Base-by-base conservation (phyloP, 2,113 vertebrate species). In the Microtus oregoni region DNA sequence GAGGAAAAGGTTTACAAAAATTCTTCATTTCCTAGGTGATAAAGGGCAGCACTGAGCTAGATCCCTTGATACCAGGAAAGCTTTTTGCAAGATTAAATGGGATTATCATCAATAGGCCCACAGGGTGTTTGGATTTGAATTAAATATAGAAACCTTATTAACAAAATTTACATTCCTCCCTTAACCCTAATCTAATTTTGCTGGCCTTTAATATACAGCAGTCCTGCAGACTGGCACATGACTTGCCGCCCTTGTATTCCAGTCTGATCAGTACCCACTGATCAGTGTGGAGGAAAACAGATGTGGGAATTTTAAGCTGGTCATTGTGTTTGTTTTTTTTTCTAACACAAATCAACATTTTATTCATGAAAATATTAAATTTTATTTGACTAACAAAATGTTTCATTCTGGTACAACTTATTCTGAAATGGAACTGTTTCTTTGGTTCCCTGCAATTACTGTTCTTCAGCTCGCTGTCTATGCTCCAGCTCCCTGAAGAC, bases 121-220 rank as follows among this genome's bases (percentile, higher is more conserved):
- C 65, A 61, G 87, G 92, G 88, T 96, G 93, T 96, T 97, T 97
- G 95, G 90, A 93, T 97, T 96, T 93, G 90, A 97, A 98, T 97
- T 97, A 97, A 97, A 97, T 97, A 96, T 92, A 96, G 93, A 97
- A 97, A 97, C 58, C 95, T 97, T 98, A 97, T 97, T 97, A 96
- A 96, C 90, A 96, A 94, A 97, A 97, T 96, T 96, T 98, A 96
- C 94, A 97, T 97, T 96, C 70, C 76, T 97, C 83, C 90, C 65
- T 95, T 96, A 89, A 92, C 93, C 90, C 95, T 97, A 94, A 97
- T 97, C 97, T 97, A 94, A 97, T 97, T 97, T 96, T 94, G 86
- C 93, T 93, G 87, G 89, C 92, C 93, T 95, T 79, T 96, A 94
- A 95, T 32, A 95, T 89, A 89, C 38, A 94, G 90, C 93, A 94